phyloP scores from a whole-genome alignment of 92 coral and sea anemone genomes.

The Palythoa grandis region DNA sequence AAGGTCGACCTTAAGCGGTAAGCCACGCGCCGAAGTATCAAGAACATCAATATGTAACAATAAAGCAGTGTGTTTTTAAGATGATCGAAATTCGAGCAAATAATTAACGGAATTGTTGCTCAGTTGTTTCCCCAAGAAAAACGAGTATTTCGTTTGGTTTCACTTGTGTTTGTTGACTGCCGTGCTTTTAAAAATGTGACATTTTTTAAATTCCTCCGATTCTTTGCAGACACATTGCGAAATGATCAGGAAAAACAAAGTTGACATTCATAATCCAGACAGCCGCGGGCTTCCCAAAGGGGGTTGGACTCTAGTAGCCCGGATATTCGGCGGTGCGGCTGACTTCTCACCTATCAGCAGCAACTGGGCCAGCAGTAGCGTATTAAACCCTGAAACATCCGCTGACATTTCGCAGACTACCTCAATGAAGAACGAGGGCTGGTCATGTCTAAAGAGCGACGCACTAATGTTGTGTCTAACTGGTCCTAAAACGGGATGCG shows the following conservation, averaged over 20 bases:
- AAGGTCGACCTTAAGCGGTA: constrained; percentile 16
- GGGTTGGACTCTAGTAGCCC: constrained; percentile 91
- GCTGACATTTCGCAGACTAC: constrained; percentile 73
- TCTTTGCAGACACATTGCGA: constrained; percentile 85
- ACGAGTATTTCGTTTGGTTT: not conserved
- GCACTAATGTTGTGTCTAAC: constrained; percentile 76
- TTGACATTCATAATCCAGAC: constrained; percentile 83
- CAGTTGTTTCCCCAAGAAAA: no score
- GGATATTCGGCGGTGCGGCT: constrained; percentile 73
- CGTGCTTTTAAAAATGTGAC: not conserved
- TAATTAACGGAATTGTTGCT: no score
- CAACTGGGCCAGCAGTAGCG: constrained; percentile 80
- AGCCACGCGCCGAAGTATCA: not conserved
- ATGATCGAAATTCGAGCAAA: no score
- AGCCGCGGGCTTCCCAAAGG: constrained; percentile 75
- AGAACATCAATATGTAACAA: no score
- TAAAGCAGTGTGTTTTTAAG: not conserved
- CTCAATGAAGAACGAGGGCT: constrained; percentile 92
- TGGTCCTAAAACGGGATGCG: constrained; percentile 80
- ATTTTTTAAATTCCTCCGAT: constrained; percentile 11
- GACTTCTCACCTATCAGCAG: constrained; percentile 94
- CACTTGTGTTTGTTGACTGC: not conserved
- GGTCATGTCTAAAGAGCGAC: constrained; percentile 65
- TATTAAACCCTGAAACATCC: constrained; percentile 74
- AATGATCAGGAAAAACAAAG: constrained; percentile 74